Evolutionary conservation across 2,888 invertebrate species (phyloP).

Genomic region (Seira sanloemensis): DNA sequence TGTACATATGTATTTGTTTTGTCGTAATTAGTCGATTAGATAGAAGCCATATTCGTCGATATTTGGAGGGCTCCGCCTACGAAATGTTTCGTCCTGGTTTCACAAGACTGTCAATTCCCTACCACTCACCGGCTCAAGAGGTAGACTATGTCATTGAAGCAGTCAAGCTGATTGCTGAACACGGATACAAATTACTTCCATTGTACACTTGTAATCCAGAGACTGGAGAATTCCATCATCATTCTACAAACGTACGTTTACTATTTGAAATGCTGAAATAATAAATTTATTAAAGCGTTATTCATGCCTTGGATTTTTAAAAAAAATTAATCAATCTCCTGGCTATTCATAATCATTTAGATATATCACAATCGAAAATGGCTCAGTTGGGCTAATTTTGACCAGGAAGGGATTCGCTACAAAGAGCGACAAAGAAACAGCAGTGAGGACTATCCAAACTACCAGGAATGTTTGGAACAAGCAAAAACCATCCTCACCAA

Average conservation of each 20-base stretch:
- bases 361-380: constrained; percentile 89
- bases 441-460: constrained; percentile 79
- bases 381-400: constrained; percentile 85
- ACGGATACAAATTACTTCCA: constrained; percentile 92
- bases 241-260: constrained; percentile 81
- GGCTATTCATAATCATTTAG: constrained; percentile 73
- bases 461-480: constrained; percentile 86
- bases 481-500: constrained; percentile 87
- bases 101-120: constrained; percentile 89
- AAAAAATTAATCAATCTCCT: no score
- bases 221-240: constrained; percentile 93
- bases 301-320: no score
- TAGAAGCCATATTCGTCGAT: constrained; percentile 77
- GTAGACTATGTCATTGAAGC: constrained; percentile 89
- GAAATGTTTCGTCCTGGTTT: constrained; percentile 92
- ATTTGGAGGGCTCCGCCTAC: constrained; percentile 78
- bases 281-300: no score
- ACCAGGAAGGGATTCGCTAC: constrained; percentile 85
- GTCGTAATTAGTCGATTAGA: constrained; percentile 77
- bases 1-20: neutral
- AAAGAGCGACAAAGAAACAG: constrained; percentile 79
- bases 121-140: constrained; percentile 87
- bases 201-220: constrained; percentile 91
- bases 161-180: constrained; percentile 89
- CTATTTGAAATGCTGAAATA: no score